phyloP scores from a whole-genome alignment of 2,797 vertebrate genomes.

The Anableps anableps region DNA sequence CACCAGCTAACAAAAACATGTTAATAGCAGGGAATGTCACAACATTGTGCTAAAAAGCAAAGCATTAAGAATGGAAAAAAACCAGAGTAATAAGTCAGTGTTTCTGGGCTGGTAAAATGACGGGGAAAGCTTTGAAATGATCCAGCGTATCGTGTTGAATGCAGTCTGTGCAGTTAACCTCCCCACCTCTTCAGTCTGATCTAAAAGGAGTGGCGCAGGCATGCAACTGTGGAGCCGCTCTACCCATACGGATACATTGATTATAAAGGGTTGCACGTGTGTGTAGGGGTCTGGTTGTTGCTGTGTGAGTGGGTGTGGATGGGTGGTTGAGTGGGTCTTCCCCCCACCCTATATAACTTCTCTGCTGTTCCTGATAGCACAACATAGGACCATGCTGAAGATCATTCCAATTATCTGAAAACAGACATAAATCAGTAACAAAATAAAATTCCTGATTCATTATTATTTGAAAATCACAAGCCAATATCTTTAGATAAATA shows the following conservation, averaged over 20 bases:
- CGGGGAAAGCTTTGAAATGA: conserved; percentile 32
- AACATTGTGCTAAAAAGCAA: conserved; percentile 42
- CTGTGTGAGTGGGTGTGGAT: conserved; percentile 31
- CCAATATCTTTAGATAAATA: background rate
- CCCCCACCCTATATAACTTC: conserved; percentile 87
- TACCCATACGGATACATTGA: conserved; percentile 41
- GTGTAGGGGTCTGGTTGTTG: conserved; percentile 27
- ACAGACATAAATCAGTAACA: conserved; percentile 2
- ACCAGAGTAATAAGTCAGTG: background rate
- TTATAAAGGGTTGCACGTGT: conserved; percentile 38
- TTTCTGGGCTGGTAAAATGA: conserved; percentile 57
- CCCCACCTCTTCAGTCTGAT: conserved; percentile 33
- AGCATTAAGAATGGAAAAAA: conserved; percentile 28
- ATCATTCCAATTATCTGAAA: conserved; percentile 95
- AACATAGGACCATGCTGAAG: conserved; percentile 98
- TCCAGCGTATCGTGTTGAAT: conserved; percentile 60
- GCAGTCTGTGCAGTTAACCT: conserved; percentile 31
- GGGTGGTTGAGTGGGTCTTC: conserved; percentile 13
- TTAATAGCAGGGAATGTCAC: conserved; percentile 53
- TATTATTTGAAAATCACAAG: background rate
- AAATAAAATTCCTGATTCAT: background rate
- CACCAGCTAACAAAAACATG: conserved; percentile 28
- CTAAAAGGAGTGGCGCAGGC: conserved; percentile 27
- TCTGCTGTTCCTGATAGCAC: conserved; percentile 92
- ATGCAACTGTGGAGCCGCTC: conserved; percentile 44